Base-by-base conservation (phyloP, 2,113 vertebrate species). In the Cyanoramphus novaezelandiae region DNA sequence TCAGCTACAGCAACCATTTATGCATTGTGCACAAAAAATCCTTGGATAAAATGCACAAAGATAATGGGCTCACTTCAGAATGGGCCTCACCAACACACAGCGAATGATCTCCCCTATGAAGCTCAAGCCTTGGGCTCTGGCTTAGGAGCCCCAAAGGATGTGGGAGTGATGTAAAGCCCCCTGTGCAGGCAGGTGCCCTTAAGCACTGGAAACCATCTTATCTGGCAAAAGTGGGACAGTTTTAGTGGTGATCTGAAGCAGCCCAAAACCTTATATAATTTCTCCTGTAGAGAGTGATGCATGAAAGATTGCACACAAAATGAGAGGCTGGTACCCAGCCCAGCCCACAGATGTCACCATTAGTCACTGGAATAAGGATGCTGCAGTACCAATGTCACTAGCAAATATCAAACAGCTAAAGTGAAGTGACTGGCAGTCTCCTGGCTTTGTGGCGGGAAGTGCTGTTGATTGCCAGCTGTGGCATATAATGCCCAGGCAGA, bases 21-120 rank as follows among this genome's bases (percentile, higher is more conserved):
- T 27, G 47, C 2, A 2, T 35, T n/a, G 25, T 14, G 33, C 17
- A 71, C 0, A 0, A 60, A 74, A n/a, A 81, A 60, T 62, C 49
- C 53, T 65, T 37, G 53, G 39, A 39, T 33, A 44, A 72, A 81
- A 83, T 2, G 12, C 41, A 41, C 41, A 14, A 67, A 59, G 71
- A 43, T 37, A 43, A 8, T 6, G 5, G 14, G 60, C 23, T 82
- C 33, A 52, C 11, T 43, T 9, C 33, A 79, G 55, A 39, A 75
- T 23, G 20, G 17, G 19, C 39, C 50, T 88, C 63, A 41, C 18
- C 39, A 59, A 18, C 39, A 23, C 0, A 4, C 31, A 64, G 68
- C 2, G 18, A 53, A 53, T 11, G 19, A n/a, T 29, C 10, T 83
- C 35, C 50, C 27, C 47, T 18, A 2, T 1, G 37, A 70, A 33